phyloP scores from a whole-genome alignment of 2,888 invertebrate genomes.

The Acronicta leporina region DNA sequence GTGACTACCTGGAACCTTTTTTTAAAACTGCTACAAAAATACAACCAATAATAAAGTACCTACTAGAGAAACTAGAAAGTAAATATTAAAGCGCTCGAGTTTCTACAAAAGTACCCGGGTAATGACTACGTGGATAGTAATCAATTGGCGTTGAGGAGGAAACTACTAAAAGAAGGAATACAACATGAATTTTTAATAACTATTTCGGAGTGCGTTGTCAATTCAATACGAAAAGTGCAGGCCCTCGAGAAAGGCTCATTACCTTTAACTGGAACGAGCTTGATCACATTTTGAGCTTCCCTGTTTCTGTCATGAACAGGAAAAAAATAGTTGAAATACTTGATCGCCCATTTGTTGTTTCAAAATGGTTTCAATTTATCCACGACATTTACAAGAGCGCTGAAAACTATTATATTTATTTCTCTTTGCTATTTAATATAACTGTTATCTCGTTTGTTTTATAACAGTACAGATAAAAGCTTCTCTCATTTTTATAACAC shows the following conservation, averaged over 20 bases:
- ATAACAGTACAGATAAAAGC: constrained; percentile 12
- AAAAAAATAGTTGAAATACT: constrained; percentile 25
- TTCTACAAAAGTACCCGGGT: constrained; percentile 1
- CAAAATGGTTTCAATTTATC: constrained; percentile 49
- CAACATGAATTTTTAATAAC: constrained; percentile 29
- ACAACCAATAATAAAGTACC: neutral
- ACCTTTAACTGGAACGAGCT: constrained; percentile 40
- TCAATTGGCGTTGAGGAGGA: constrained; percentile 11
- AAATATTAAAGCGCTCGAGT: constrained; percentile 26
- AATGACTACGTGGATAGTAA: constrained; percentile 17
- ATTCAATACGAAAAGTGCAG: constrained; percentile 24
- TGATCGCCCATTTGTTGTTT: constrained; percentile 40
- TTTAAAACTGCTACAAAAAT: constrained; percentile 1
- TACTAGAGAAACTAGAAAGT: constrained; percentile 15
- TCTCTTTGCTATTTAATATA: constrained; percentile 13
- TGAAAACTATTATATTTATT: constrained; percentile 37
- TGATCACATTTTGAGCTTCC: constrained; percentile 36
- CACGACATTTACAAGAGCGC: constrained; percentile 36
- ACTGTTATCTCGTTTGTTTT: constrained; percentile 13
- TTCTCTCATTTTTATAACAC: constrained; percentile 6
- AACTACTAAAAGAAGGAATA: constrained; percentile 11
- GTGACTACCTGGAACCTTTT: constrained; percentile 15
- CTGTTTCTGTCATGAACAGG: constrained; percentile 16
- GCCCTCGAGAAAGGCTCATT: constrained; percentile 19
- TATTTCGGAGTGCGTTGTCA: constrained; percentile 23